A percentile compares a stretch with the other conserved stretches of the same genome.
Evolutionary conservation across 1,140 invertebrate genomes (phyloP).

Genomic region (Argopecten irradians): DNA sequence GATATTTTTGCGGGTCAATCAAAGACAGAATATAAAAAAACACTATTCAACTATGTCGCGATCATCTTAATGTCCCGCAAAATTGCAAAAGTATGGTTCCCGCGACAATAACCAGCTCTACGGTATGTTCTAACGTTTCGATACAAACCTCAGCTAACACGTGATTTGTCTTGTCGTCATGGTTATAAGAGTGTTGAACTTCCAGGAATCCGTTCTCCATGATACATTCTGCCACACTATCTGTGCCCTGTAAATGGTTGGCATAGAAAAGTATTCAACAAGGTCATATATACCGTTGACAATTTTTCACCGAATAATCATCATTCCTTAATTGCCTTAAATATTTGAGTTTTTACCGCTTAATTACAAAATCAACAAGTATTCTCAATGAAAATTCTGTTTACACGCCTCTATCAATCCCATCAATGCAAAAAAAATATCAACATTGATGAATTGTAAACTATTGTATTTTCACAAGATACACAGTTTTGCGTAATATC

Average conservation of each 20-base stretch:
- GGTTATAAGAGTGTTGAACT: slow-evolving; percentile 60
- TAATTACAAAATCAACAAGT: not conserved
- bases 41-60: too few relatives aligned
- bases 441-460: too few relatives aligned
- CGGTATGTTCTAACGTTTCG: not conserved
- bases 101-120: too few relatives aligned
- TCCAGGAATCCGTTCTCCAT: slow-evolving; percentile 79
- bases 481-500: too few relatives aligned
- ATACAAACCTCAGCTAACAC: slow-evolving; percentile 77
- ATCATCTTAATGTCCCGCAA: too few relatives aligned
- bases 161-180: slow-evolving; percentile 77
- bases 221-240: slow-evolving; percentile 90
- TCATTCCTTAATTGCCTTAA: not conserved
- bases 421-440: too few relatives aligned
- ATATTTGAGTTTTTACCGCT: too few relatives aligned
- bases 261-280: not conserved
- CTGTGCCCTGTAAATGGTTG: slow-evolving; percentile 83
- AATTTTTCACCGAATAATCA: not conserved
- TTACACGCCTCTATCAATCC: not conserved
- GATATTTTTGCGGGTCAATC: too few relatives aligned
- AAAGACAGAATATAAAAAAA: too few relatives aligned
- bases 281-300: not conserved
- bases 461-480: too few relatives aligned
- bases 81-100: too few relatives aligned
- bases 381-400: not conserved